These are phyloP conservation scores for Halichoerus grypus DNA, from an alignment of 2,113 vertebrate species.

Conservation along the genomic window DNA sequence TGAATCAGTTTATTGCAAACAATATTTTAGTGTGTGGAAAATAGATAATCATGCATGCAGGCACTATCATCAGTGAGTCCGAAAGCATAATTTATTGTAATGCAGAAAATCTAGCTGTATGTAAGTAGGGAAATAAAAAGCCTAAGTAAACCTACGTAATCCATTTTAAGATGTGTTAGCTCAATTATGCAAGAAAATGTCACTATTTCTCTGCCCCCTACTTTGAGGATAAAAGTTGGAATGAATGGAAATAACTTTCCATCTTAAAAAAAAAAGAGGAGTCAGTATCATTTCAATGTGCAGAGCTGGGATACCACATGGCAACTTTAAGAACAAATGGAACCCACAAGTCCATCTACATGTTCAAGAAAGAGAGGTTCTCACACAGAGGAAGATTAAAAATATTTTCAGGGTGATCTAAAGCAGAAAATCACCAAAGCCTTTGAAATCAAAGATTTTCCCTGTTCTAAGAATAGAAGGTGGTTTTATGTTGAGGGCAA, in stretches of 20 bases:
- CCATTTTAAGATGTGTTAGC: neutral
- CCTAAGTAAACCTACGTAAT: neutral
- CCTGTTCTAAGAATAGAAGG: conserved; percentile 39
- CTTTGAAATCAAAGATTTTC: conserved; percentile 58
- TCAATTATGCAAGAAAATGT: neutral
- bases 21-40: neutral
- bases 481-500: neutral
- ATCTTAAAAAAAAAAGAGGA: neutral
- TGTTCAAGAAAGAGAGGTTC: neutral
- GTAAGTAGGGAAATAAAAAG: neutral
- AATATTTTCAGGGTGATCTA: conserved; percentile 31
- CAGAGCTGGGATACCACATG: neutral
- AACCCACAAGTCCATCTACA: neutral
- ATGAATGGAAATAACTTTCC: neutral
- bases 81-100: neutral
- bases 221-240: neutral
- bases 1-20: fast-evolving
- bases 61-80: neutral
- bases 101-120: neutral
- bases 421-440: conserved; percentile 3
- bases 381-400: neutral
- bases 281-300: neutral
- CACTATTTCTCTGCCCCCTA: neutral
- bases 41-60: fast-evolving
- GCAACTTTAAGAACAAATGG: neutral